Conservation (phyloP, 1,140 invertebrate species). For the Diorhabda sublineata region DNA sequence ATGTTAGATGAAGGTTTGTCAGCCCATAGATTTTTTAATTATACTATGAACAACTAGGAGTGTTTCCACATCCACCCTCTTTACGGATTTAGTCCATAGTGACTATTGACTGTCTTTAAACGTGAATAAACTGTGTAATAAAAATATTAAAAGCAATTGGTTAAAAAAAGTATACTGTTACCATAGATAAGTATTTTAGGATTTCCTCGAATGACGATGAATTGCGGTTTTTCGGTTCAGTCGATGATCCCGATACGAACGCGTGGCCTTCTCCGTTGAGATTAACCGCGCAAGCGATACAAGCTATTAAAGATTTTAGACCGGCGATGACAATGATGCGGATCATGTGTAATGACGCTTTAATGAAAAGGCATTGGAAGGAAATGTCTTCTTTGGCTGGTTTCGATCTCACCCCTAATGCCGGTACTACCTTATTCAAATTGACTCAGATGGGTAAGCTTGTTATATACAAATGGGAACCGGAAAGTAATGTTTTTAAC, state of each 20-base stretch:
- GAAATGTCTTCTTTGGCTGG: constrained; percentile 82
- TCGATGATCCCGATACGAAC: constrained; percentile 72
- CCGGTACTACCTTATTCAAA: constrained; percentile 79
- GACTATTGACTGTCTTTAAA: too few species aligned
- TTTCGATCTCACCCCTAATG: constrained; percentile 79
- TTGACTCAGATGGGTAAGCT: constrained; percentile 62
- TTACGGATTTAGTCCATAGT: too few species aligned
- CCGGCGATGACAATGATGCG: constrained; percentile 73
- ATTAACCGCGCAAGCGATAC: constrained; percentile 64
- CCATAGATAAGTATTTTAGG: not conserved
- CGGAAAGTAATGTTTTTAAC: too few species aligned
- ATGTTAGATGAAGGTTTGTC: too few species aligned
- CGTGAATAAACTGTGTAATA: too few species aligned
- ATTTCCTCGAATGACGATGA: constrained; percentile 53
- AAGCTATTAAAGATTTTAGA: constrained; percentile 75
- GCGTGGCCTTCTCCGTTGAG: constrained; percentile 75
- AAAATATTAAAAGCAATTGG: too few species aligned
- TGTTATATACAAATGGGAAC: too few species aligned
- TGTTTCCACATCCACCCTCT: too few species aligned
- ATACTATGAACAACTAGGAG: too few species aligned
- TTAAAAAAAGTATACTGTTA: too few species aligned
- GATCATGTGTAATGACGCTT: constrained; percentile 82
- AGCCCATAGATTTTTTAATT: too few species aligned
- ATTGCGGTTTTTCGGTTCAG: constrained; percentile 60
- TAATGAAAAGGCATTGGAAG: constrained; percentile 86